A percentile compares a stretch with the other conserved stretches of the same genome.
These are phyloP conservation scores for Hydropotes inermis DNA, from an alignment of 2,113 vertebrate genomes.

Conservation along the genomic window DNA sequence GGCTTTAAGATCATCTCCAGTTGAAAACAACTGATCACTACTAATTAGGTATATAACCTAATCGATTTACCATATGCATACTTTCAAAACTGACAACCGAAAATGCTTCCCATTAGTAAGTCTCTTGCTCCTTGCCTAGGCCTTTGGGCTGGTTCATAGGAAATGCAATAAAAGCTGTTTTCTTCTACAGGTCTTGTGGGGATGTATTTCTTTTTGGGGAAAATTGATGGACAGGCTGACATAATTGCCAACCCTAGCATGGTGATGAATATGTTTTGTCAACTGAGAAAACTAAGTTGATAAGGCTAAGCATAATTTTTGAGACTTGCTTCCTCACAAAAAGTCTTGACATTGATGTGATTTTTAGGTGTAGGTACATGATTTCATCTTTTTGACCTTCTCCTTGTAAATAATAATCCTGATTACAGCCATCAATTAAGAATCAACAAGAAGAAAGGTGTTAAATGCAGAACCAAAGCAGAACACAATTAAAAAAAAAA, in stretches of 20 bases:
- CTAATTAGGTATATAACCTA: not conserved
- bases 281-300: not conserved
- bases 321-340: not conserved
- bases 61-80: not conserved
- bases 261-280: not conserved
- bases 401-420: not conserved
- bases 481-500: not conserved
- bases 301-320: not conserved
- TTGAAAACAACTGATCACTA: not conserved
- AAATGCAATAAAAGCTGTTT: not conserved
- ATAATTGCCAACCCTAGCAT: not conserved
- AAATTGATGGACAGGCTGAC: not conserved
- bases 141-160: not conserved
- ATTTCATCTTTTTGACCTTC: slow-evolving; percentile 1
- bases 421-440: not conserved
- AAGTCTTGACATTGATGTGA: not conserved
- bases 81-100: not conserved
- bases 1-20: not conserved
- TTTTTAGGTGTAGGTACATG: not conserved
- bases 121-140: not conserved
- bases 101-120: not conserved
- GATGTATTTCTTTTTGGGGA: not conserved
- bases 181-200: not conserved
- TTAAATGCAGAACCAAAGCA: slow-evolving; percentile 3
- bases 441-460: not conserved